Evolutionary conservation across 2,888 invertebrate genomes (phyloP).

Genomic region (Pristionchus fissidentatus): DNA sequence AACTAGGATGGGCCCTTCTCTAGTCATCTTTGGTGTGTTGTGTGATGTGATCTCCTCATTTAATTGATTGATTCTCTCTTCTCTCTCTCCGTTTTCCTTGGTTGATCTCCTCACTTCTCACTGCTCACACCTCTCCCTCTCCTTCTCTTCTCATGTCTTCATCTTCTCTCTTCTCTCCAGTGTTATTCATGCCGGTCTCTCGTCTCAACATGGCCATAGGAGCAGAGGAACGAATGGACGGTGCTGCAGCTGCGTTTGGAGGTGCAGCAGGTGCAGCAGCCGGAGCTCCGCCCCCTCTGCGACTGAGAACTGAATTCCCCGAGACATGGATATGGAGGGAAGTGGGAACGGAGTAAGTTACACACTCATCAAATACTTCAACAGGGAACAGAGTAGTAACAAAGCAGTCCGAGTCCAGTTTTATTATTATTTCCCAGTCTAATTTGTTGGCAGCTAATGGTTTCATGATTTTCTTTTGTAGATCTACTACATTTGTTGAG

Average conservation of each 20-base stretch:
- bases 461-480: too few species aligned
- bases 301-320: conserved; percentile 45
- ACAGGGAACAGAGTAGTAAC: too few species aligned
- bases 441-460: neutral
- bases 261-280: neutral
- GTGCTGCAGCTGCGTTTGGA: neutral
- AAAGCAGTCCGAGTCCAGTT: too few species aligned
- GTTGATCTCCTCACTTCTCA: neutral
- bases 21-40: too few species aligned
- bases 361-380: neutral
- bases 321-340: conserved; percentile 50
- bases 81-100: neutral
- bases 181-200: neutral
- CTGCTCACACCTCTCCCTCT: neutral
- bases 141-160: neutral
- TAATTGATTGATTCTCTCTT: neutral
- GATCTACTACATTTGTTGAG: too few species aligned
- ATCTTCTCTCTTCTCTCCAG: neutral
- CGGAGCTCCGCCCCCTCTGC: neutral
- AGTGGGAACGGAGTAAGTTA: neutral
- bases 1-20: neutral
- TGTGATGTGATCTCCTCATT: neutral
- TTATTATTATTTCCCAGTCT: neutral
- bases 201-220: neutral
- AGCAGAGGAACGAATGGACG: neutral